phyloP scores from a whole-genome alignment of 2,797 vertebrate genomes.

The Hemibagrus guttatus region DNA sequence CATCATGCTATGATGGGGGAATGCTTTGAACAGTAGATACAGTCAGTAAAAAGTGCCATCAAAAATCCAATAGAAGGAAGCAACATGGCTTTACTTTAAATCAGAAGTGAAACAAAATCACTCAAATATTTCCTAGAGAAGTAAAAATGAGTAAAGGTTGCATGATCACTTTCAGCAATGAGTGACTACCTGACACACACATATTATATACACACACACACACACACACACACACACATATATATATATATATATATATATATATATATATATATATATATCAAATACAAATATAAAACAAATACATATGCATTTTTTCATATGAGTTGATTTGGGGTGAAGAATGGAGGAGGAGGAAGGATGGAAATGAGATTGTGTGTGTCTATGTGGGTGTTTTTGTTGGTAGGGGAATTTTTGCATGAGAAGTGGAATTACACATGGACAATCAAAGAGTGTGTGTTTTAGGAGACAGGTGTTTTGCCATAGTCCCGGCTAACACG shows the following conservation, averaged over 20 bases:
- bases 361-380: background rate
- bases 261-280: too few relatives aligned
- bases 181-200: background rate
- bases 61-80: background rate
- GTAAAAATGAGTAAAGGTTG: background rate
- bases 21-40: background rate
- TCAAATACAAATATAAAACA: too few relatives aligned
- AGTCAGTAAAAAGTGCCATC: background rate
- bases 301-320: background rate
- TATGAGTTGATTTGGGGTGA: background rate
- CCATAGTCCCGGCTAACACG: background rate
- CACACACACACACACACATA: too few relatives aligned
- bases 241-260: too few relatives aligned
- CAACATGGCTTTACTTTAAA: background rate
- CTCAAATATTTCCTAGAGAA: slow-evolving; percentile 1
- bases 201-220: too few relatives aligned
- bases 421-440: background rate
- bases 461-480: background rate
- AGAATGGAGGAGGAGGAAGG: background rate
- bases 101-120: background rate
- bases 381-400: background rate
- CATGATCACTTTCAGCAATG: background rate
- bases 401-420: background rate
- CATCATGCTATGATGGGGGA: background rate
- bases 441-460: background rate